These are phyloP conservation scores for Cochlearius cochlearius DNA, from an alignment of 2,113 vertebrate genomes.

Conservation along the genomic window DNA sequence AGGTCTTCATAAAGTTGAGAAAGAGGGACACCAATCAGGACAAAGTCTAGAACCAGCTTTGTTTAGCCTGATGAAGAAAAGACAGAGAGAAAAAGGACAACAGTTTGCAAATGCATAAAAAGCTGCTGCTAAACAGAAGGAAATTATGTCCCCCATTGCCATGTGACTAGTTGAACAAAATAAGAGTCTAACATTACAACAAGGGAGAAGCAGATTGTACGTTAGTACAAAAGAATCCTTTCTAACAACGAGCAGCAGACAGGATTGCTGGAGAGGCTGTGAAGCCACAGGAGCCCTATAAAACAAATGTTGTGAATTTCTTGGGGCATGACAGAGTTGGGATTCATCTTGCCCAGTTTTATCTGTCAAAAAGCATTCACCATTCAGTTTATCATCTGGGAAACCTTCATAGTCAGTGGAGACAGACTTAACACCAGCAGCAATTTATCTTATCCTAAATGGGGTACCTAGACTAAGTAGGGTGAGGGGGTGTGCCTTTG, in stretches of 20 bases:
- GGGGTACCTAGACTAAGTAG: background rate
- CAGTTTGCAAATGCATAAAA: background rate
- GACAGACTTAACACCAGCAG: background rate
- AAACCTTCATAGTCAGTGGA: background rate
- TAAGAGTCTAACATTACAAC: background rate
- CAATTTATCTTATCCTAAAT: background rate
- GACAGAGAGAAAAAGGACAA: background rate
- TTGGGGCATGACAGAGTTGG: background rate
- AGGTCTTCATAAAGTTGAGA: background rate
- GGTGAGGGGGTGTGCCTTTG: background rate
- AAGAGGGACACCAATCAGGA: background rate
- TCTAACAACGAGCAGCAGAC: background rate
- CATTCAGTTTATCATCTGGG: background rate
- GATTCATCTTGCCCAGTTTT: background rate
- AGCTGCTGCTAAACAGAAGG: background rate
- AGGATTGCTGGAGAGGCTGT: background rate
- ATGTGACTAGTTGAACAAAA: background rate
- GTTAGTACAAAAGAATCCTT: background rate
- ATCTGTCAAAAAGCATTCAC: background rate
- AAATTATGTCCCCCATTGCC: background rate
- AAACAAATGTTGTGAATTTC: constrained; percentile 2
- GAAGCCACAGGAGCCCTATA: background rate
- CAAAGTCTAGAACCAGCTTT: background rate
- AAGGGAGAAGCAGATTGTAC: background rate
- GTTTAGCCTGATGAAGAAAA: background rate